phyloP scores from a whole-genome alignment of 2,888 invertebrate species.

The Nycteola revayana region DNA sequence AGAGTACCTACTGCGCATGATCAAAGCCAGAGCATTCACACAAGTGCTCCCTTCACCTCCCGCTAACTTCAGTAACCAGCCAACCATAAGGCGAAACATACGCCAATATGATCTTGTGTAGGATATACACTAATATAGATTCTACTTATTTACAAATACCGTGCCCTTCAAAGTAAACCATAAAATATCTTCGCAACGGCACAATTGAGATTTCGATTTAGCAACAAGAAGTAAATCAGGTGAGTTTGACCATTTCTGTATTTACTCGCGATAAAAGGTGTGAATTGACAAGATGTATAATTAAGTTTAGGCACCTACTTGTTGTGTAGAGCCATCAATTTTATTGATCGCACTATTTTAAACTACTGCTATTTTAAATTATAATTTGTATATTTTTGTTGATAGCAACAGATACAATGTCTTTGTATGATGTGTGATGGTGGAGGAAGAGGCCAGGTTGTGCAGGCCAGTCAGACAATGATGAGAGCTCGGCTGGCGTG shows the following conservation, averaged over 20 bases:
- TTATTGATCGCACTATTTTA: slow-evolving; percentile 21
- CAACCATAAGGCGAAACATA: slow-evolving; percentile 27
- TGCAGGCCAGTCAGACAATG: slow-evolving; percentile 51
- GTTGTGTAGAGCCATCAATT: slow-evolving; percentile 28
- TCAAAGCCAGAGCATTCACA: slow-evolving; percentile 43
- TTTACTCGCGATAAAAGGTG: too few relatives aligned
- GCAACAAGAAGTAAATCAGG: too few relatives aligned
- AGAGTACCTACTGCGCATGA: slow-evolving; percentile 44
- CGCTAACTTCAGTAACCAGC: slow-evolving; percentile 41
- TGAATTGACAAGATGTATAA: neutral
- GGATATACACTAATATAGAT: neutral
- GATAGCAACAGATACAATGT: slow-evolving; percentile 29
- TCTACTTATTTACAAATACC: too few relatives aligned
- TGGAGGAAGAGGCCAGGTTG: slow-evolving; percentile 34
- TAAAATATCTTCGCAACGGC: too few relatives aligned
- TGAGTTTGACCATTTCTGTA: too few relatives aligned
- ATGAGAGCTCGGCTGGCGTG: slow-evolving; percentile 43
- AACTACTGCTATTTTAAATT: too few relatives aligned
- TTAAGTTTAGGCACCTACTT: slow-evolving; percentile 4
- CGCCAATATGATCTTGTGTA: slow-evolving; percentile 9
- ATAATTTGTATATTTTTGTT: slow-evolving; percentile 9
- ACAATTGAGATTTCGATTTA: too few relatives aligned
- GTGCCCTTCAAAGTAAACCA: too few relatives aligned
- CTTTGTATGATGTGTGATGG: slow-evolving; percentile 54
- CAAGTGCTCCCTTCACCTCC: slow-evolving; percentile 20